These are phyloP conservation scores for Limnephilus marmoratus DNA, from an alignment of 2,888 invertebrate genomes.

Conservation along the genomic window DNA sequence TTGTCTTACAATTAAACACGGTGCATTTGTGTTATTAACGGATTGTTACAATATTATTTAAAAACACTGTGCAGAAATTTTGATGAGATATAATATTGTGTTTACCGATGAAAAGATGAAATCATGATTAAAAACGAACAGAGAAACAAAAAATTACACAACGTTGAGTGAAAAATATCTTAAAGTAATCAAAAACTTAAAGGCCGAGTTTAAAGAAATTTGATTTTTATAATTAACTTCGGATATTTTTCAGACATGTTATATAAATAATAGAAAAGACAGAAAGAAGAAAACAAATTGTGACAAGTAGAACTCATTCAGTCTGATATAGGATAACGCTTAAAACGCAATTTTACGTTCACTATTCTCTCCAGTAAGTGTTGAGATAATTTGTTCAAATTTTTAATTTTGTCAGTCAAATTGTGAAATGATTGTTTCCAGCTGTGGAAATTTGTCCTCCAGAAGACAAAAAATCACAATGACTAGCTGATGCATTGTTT, in stretches of 20 bases:
- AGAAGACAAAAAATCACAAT: too few species aligned
- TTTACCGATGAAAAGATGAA: background rate
- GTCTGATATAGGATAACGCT: background rate
- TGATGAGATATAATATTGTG: background rate
- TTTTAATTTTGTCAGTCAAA: too few species aligned
- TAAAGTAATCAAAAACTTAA: background rate
- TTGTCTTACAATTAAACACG: too few species aligned
- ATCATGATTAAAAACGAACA: background rate
- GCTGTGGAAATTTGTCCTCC: too few species aligned
- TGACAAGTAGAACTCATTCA: background rate
- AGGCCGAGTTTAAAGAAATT: background rate
- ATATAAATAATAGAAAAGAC: background rate
- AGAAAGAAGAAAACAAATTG: background rate
- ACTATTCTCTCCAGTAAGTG: background rate
- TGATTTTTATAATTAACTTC: background rate
- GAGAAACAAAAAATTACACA: background rate
- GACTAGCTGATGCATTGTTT: too few species aligned
- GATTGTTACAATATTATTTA: constrained; percentile 15
- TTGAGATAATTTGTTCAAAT: background rate
- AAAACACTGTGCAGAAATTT: constrained; percentile 12
- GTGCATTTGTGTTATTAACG: background rate
- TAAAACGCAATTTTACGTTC: background rate
- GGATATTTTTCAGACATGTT: background rate
- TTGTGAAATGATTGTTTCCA: too few species aligned
- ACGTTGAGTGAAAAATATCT: background rate